A percentile compares a stretch with the other conserved stretches of the same genome.
These are phyloP conservation scores for Cydia fagiglandana DNA, from an alignment of 1,140 invertebrate species.

Conservation along the genomic window DNA sequence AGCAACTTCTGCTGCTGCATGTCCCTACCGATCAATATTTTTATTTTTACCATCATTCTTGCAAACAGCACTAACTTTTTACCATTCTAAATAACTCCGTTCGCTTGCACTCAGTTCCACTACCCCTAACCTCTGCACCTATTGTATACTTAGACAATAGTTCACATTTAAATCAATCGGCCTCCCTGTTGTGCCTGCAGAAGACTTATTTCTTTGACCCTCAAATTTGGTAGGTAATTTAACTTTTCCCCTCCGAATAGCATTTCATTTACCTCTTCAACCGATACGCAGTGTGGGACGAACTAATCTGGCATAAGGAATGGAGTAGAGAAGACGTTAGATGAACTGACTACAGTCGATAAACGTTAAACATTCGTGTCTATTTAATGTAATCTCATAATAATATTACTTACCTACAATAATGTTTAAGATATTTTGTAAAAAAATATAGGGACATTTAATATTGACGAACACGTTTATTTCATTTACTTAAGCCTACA, in stretches of 20 bases:
- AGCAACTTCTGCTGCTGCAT: no score
- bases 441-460: no score
- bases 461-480: no score
- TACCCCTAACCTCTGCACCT: conserved; percentile 26
- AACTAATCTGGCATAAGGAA: conserved; percentile 70
- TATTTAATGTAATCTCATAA: no score
- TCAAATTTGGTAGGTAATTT: conserved; percentile 80
- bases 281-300: conserved; percentile 77
- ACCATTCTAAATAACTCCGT: neutral
- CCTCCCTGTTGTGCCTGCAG: conserved; percentile 63
- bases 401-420: no score
- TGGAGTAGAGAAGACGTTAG: conserved; percentile 43
- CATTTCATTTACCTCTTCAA: conserved; percentile 80
- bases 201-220: conserved; percentile 78
- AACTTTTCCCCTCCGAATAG: conserved; percentile 79
- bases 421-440: no score
- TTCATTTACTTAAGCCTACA: no score
- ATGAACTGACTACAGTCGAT: no score
- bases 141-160: conserved; percentile 30
- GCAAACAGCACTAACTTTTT: no score
- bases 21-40: no score
- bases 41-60: no score
- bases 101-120: neutral
- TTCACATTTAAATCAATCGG: conserved; percentile 67
- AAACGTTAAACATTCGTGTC: no score